Base-by-base conservation (phyloP, 1,140 invertebrate species). In the Holotrichia oblita region DNA sequence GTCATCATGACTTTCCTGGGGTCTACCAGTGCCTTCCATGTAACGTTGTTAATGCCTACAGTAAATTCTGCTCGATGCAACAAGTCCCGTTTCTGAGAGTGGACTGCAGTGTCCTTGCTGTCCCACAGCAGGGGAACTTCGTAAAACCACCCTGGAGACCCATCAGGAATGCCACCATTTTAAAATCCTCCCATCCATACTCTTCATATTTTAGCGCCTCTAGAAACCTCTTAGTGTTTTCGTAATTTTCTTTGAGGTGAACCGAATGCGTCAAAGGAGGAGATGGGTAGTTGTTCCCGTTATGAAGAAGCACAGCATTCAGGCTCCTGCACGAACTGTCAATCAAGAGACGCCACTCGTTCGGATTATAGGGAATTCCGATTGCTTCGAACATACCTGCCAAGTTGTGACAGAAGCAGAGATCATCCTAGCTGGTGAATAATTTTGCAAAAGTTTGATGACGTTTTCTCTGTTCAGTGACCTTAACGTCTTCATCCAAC, bases 71-170 rank as follows among this genome's bases (percentile, higher is more conserved):
- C 80, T 82, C 85, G 76, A 27, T 61, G 3, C 55, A 83, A 80
- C 85, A 84, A 88, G 61, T 80, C 74, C 59, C 82, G 78, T 73
- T 84, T 55, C 10, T 22, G 7, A 59, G 85, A 88, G 79, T 88
- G 87, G 27, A 80, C 40, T 17, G 77, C 8, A 77, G 80, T 81
- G 40, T 78, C 77, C n/a, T 87, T 84, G 77, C 86, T 89, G 78
- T 88, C 83, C 86, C 87, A 89, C 69, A n/a, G n/a, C n/a, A n/a
- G n/a, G n/a, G 80, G 79, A 83, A 86, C 78, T 89, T 89, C 61
- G 85, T 89, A 81, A 83, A 89, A 12, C 87, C 86, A 34, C 81
- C 77, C 81, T 88, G 87, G 22, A 87, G 77, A n/a, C 76, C 87
- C 86, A 48, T 86, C 24, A 87, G 78, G 79, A 87, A 83, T 10